phyloP scores from a whole-genome alignment of 2,113 vertebrate genomes.

The Mobula hypostoma region DNA sequence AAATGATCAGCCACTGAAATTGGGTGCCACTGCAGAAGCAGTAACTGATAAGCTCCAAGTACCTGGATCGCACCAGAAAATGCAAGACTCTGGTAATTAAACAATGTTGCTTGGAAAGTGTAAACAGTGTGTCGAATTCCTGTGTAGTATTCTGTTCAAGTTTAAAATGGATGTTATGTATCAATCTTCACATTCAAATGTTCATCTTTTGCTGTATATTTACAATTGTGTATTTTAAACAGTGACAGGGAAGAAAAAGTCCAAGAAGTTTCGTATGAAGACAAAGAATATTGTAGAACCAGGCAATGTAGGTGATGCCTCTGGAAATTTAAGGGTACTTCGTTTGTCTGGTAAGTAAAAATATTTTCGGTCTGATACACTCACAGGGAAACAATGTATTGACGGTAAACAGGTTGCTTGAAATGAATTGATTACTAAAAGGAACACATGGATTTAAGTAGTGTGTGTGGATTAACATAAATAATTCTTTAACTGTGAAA shows the following conservation, averaged over 20 bases:
- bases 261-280: slow-evolving; percentile 73
- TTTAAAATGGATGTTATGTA: neutral
- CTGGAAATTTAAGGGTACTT: slow-evolving; percentile 50
- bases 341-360: slow-evolving; percentile 55
- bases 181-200: neutral
- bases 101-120: neutral
- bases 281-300: slow-evolving; percentile 84
- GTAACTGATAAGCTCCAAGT: slow-evolving; percentile 57
- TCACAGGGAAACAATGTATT: neutral
- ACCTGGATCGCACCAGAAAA: slow-evolving; percentile 53
- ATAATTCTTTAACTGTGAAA: too few species aligned
- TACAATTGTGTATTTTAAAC: slow-evolving; percentile 4
- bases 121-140: neutral
- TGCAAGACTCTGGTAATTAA: slow-evolving; percentile 58
- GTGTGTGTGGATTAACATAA: neutral
- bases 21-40: slow-evolving; percentile 49
- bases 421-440: neutral
- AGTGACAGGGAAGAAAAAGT: slow-evolving; percentile 70
- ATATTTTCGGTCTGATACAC: neutral
- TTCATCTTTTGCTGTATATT: neutral
- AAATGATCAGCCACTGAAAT: slow-evolving; percentile 42
- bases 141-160: neutral
- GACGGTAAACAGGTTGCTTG: neutral
- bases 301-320: slow-evolving; percentile 44
- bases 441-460: neutral